Percentiles rank a stretch among this genome's conserved stretches.
Evolutionary conservation across 2,113 vertebrate genomes (phyloP).

Genomic region (Craseonycteris thonglongyai): DNA sequence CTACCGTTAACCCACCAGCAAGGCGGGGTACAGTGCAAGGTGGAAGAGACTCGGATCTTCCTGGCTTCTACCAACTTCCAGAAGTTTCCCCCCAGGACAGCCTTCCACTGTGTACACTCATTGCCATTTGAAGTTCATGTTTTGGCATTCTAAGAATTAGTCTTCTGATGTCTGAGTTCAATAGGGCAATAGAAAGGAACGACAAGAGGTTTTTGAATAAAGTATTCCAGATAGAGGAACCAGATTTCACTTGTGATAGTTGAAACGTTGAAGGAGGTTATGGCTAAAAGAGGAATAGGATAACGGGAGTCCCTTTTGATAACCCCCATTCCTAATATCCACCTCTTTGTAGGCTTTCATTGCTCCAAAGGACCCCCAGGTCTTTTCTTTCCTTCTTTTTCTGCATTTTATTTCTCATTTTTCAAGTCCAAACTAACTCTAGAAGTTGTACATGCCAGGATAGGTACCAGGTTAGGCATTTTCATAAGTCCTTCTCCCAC

Average conservation of each 20-base stretch:
- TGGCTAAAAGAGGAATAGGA: background rate
- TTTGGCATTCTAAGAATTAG: background rate
- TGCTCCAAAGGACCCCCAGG: background rate
- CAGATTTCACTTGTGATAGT: background rate
- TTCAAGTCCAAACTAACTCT: background rate
- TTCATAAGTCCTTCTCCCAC: background rate
- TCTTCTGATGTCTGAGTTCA: constrained; percentile 5
- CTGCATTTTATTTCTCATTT: background rate
- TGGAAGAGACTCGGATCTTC: background rate
- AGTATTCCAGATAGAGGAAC: background rate
- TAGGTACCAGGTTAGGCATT: background rate
- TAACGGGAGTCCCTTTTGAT: background rate
- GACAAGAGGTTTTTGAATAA: background rate
- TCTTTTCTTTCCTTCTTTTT: background rate
- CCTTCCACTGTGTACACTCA: background rate
- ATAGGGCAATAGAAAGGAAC: background rate
- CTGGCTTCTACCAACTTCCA: background rate
- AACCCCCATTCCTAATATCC: background rate
- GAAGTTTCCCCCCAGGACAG: background rate
- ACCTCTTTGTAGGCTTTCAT: background rate
- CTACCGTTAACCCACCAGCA: background rate
- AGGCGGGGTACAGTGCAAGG: too few species aligned
- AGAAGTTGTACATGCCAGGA: background rate
- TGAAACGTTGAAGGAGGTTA: background rate
- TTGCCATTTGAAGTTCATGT: background rate